Conservation (phyloP, 2,888 invertebrate genomes). For the Scaptomyza tumidula region DNA sequence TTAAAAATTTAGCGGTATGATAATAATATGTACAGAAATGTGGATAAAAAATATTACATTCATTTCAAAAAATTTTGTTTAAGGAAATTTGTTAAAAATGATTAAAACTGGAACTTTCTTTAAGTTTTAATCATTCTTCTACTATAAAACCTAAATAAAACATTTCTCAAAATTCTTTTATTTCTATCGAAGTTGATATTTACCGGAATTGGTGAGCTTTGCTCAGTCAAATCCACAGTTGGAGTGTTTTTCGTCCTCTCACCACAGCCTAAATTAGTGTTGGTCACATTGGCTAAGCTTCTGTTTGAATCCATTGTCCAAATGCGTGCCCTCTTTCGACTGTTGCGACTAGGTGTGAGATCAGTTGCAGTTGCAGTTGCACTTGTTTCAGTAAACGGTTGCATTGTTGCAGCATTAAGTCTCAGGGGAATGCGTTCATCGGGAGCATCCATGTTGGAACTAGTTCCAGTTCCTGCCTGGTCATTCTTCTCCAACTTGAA, state of each 20-base stretch:
- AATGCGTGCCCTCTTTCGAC: conserved; percentile 47
- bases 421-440: conserved; percentile 25
- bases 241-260: conserved; percentile 9
- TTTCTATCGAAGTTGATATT: neutral
- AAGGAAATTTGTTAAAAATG: too few relatives aligned
- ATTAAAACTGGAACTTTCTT: too few relatives aligned
- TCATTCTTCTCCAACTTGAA: conserved; percentile 92
- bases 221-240: conserved; percentile 11
- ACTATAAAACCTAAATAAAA: too few relatives aligned
- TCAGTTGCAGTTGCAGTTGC: conserved; percentile 39
- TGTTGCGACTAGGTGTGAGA: conserved; percentile 66
- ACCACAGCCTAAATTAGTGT: neutral
- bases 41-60: too few relatives aligned
- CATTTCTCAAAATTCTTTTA: too few relatives aligned
- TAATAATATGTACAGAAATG: too few relatives aligned
- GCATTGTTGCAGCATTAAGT: conserved; percentile 10
- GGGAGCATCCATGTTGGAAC: neutral
- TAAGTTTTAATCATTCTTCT: too few relatives aligned
- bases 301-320: conserved; percentile 44
- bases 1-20: too few relatives aligned
- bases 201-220: conserved; percentile 23
- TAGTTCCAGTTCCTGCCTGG: conserved; percentile 4
- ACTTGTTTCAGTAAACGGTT: neutral
- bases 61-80: too few relatives aligned
- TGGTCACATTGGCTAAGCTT: neutral